Evolutionary conservation across 2,113 vertebrate species (phyloP).

Genomic region (Microtus richardsoni): DNA sequence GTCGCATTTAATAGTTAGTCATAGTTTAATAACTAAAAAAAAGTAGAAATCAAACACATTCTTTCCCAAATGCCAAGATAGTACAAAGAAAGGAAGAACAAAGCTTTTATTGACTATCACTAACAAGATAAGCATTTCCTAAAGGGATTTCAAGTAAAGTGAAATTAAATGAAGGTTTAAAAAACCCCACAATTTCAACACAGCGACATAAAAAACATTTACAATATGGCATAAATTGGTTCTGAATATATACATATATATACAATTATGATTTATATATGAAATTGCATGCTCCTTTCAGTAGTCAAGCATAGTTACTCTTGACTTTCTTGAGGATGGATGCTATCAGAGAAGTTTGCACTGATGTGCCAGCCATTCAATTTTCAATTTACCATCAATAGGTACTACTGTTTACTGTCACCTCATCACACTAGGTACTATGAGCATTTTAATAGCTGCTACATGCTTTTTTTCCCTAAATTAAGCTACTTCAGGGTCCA

Average conservation of each 20-base stretch:
- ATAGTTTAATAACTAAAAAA: constrained; percentile 33
- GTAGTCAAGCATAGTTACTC: neutral
- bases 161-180: neutral
- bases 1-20: neutral
- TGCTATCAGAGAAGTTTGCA: neutral
- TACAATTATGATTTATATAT: neutral
- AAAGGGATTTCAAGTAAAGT: constrained; percentile 24
- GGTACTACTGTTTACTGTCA: neutral
- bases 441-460: neutral
- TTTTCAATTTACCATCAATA: neutral
- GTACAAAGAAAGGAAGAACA: constrained; percentile 33
- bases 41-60: neutral
- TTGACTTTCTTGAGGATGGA: neutral
- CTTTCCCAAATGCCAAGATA: constrained; percentile 32
- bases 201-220: constrained; percentile 17
- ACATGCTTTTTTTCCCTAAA: neutral
- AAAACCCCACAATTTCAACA: neutral
- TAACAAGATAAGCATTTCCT: neutral
- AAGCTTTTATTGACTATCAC: neutral
- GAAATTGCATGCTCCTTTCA: neutral
- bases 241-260: neutral
- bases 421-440: constrained; percentile 12
- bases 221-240: neutral
- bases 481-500: neutral
- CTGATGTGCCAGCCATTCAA: neutral